Base-by-base conservation (phyloP, 2,888 invertebrate species). In the Scelioninae gen. 1 region DNA sequence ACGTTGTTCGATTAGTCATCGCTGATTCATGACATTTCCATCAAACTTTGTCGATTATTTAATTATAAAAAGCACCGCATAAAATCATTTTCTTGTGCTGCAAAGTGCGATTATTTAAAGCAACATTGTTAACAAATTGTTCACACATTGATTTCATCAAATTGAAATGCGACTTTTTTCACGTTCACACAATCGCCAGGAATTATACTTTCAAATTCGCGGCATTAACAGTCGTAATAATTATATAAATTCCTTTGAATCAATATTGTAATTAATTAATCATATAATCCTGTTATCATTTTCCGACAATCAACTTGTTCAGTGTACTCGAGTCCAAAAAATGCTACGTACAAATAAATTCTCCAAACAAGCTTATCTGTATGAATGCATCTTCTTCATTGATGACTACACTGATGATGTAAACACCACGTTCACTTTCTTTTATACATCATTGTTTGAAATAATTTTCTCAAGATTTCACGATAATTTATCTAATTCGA, bases 21-120 rank as follows among this genome's bases (percentile, higher is more conserved):
- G 72, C 72, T 72, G 79, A 79, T 74, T 80, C 74, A 74, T 69
- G 80, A 80, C 74, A 75, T 75, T 74, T 80, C 68, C 74, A 69
- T 80, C 63, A 53, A 53, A 53, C 29, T 51, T 60, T 16, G 55
- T 43, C 45, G 34, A 72, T 79, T 72, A 65, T 74, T 62, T 79
- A 53, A 63, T 55, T 49, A 43, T 56, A 68, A 62, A 66, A 47
- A 51, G 40, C 23, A 23, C 34, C 8, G 3, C 62, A 16, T 31
- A n/a, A 74, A 74, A 63, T 56, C 10, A 55, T 56, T 23, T 72
- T 38, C 15, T 40, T 49, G 7, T 60, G 58, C 10, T 29, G 10
- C 32, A 40, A 8, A 60, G 29, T 23, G 29, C 31, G 65, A 47
- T 47, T 47, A 63, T 34, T 49, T 43, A 15, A 60, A 29, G 49